Conservation (phyloP, 2,113 vertebrate genomes). For the Tragelaphus strepsiceros region DNA sequence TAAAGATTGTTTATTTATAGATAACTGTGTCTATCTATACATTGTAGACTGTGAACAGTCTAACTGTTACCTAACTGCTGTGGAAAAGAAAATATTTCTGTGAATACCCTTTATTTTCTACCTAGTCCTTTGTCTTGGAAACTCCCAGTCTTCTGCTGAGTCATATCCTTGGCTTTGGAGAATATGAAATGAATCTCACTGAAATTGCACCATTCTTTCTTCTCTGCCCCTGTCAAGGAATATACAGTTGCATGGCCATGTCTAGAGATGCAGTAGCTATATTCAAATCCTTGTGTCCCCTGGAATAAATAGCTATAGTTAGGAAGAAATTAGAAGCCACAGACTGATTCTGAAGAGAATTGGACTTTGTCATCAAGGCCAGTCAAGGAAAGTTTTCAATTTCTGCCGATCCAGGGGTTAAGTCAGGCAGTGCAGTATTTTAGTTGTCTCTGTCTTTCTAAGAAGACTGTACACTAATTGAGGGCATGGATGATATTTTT, state of each 20-base stretch:
- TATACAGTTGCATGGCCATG: neutral
- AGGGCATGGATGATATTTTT: neutral
- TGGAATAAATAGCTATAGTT: neutral
- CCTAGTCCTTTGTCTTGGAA: neutral
- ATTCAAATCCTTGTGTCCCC: neutral
- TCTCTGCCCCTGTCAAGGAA: neutral
- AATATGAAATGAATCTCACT: neutral
- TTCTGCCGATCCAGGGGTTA: neutral
- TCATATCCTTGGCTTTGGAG: neutral
- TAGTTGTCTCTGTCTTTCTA: neutral
- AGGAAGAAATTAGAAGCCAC: neutral
- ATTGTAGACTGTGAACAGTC: neutral
- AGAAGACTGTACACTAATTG: neutral
- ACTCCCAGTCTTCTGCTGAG: neutral
- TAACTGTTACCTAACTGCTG: neutral
- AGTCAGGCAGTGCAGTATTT: neutral
- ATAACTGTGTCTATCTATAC: neutral
- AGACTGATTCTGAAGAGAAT: conserved; percentile 2
- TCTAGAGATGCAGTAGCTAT: neutral
- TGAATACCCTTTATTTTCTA: neutral
- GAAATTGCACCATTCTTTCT: neutral
- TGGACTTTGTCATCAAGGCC: neutral
- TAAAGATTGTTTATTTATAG: neutral
- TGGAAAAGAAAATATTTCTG: conserved; percentile 44
- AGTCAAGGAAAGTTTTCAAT: neutral